phyloP scores from a whole-genome alignment of 2,797 vertebrate species.

The Mus caroli region DNA sequence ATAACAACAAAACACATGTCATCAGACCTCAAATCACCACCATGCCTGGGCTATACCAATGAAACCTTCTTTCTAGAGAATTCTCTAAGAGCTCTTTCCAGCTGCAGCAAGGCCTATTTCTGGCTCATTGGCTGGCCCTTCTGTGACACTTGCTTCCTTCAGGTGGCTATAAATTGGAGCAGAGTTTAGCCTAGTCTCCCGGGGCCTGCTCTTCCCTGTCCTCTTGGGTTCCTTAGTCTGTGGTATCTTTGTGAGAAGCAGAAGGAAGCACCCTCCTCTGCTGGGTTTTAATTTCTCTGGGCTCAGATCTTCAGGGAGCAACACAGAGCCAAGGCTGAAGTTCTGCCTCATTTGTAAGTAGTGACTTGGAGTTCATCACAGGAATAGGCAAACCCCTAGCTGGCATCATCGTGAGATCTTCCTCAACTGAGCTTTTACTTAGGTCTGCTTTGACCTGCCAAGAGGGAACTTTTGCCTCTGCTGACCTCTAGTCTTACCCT shows the following conservation, averaged over 20 bases:
- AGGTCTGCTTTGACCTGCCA: conserved; percentile 22
- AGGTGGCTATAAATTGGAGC: not conserved
- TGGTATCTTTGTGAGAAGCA: not conserved
- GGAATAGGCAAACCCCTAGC: not conserved
- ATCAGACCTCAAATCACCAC: not conserved
- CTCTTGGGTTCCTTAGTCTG: not conserved
- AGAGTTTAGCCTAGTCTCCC: not conserved
- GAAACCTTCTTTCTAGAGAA: conserved; percentile 11
- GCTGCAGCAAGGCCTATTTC: not conserved
- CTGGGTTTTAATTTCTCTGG: conserved; percentile 14
- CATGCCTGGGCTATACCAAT: not conserved
- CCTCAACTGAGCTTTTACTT: not conserved
- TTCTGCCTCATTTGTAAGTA: not conserved
- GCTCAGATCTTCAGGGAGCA: not conserved
- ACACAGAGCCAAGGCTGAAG: not conserved
- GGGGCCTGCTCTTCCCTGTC: not conserved
- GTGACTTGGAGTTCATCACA: not conserved
- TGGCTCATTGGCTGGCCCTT: not conserved
- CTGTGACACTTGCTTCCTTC: not conserved
- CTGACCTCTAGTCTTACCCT: conserved; percentile 50
- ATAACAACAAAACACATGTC: not conserved
- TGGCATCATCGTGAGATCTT: not conserved
- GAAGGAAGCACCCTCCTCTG: not conserved
- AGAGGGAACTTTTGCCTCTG: not conserved
- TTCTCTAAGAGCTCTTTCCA: not conserved